Evolutionary conservation across 2,113 vertebrate genomes (phyloP).

Genomic region (Mellivora capensis): DNA sequence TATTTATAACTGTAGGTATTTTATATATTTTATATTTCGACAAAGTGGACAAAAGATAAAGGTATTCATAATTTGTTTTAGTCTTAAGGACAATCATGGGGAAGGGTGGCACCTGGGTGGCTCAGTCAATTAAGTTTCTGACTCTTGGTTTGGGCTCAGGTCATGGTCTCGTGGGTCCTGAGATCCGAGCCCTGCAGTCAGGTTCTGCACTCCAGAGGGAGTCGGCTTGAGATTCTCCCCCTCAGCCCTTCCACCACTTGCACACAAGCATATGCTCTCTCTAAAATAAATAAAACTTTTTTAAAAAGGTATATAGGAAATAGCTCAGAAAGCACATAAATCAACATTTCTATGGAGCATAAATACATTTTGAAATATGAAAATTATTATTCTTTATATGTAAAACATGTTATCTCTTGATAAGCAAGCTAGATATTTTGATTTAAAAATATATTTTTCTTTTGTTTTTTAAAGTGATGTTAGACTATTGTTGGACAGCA

Average conservation of each 20-base stretch:
- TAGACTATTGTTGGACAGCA: neutral
- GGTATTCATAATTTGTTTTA: neutral
- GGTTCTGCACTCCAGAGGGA: neutral
- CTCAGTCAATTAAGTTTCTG: neutral
- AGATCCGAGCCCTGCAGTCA: neutral
- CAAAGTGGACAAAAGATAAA: neutral
- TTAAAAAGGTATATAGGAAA: neutral
- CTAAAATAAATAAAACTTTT: neutral
- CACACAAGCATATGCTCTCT: neutral
- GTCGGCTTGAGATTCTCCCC: neutral
- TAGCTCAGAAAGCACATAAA: neutral
- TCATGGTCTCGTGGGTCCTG: neutral
- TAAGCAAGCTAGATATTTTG: neutral
- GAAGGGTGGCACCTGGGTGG: neutral
- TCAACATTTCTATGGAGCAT: neutral
- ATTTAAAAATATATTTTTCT: neutral
- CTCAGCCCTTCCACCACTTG: neutral
- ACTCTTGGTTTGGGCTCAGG: neutral
- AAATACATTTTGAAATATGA: neutral
- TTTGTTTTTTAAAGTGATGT: neutral
- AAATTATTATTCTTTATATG: neutral
- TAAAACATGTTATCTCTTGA: neutral
- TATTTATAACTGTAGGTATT: neutral
- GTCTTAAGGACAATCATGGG: neutral
- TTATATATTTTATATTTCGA: neutral